phyloP scores from a whole-genome alignment of 2,113 vertebrate genomes.

The Hemicordylus capensis region DNA sequence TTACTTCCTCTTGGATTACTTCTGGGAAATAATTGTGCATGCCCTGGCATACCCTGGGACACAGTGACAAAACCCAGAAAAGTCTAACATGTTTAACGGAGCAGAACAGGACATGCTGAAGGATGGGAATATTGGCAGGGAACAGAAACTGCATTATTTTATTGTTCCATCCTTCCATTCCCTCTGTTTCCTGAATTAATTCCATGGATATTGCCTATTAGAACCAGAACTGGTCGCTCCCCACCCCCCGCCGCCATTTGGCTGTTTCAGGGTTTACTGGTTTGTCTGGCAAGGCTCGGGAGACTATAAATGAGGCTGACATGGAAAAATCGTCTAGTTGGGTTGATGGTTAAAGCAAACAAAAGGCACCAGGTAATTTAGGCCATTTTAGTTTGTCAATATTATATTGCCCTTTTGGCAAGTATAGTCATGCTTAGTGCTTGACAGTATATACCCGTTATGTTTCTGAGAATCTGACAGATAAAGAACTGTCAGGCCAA shows the following conservation, averaged over 20 bases:
- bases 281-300: not conserved
- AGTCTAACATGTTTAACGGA: too few relatives aligned
- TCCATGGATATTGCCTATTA: fast-evolving
- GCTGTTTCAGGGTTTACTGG: not conserved
- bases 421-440: fast-evolving
- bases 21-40: not conserved
- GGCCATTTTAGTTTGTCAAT: not conserved
- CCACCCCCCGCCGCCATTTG: too few relatives aligned
- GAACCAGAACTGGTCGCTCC: not conserved
- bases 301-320: not conserved
- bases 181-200: not conserved
- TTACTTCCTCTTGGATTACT: not conserved
- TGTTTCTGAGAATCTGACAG: not conserved
- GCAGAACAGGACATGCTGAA: too few relatives aligned
- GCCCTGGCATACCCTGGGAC: not conserved
- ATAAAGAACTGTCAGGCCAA: not conserved
- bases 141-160: not conserved
- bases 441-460: not conserved
- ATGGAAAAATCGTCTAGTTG: constrained; percentile 9
- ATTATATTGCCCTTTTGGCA: not conserved
- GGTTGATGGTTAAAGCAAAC: constrained; percentile 3
- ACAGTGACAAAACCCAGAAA: not conserved
- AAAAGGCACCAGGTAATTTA: not conserved
- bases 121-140: too few relatives aligned
- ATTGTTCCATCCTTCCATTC: not conserved